Percentiles rank a stretch among this genome's conserved stretches.
These are phyloP conservation scores for Agriotes lineatus DNA, from an alignment of 2,888 invertebrate genomes.

Conservation along the genomic window DNA sequence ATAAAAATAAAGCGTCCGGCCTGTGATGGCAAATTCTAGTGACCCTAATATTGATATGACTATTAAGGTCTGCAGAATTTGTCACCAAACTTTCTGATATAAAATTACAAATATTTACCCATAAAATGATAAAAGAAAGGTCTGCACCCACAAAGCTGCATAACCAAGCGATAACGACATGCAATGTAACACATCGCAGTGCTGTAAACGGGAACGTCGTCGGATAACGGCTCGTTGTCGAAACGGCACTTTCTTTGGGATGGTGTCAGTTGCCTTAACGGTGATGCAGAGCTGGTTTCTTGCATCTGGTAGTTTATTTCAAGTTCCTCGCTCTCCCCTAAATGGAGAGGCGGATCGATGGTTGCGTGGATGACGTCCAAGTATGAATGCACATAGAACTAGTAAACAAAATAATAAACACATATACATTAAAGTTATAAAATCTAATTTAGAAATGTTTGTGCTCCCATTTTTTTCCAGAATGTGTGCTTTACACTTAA, in stretches of 20 bases:
- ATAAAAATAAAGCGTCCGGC: background rate
- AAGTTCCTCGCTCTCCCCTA: slow-evolving; percentile 64
- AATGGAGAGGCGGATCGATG: slow-evolving; percentile 54
- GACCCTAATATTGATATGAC: no score
- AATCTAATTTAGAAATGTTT: no score
- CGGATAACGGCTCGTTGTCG: slow-evolving; percentile 66
- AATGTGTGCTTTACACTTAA: no score
- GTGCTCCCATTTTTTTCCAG: no score
- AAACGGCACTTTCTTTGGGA: slow-evolving; percentile 70
- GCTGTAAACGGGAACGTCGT: slow-evolving; percentile 68
- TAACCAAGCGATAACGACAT: slow-evolving; percentile 69
- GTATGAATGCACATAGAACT: slow-evolving; percentile 74
- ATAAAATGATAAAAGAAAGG: slow-evolving; percentile 73
- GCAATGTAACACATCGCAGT: slow-evolving; percentile 70
- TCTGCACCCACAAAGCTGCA: slow-evolving; percentile 70
- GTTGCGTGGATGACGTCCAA: slow-evolving; percentile 70
- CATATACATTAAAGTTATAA: no score
- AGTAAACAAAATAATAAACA: slow-evolving; percentile 8
- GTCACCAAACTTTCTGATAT: no score
- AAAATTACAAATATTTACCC: no score
- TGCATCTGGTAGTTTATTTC: slow-evolving; percentile 65
- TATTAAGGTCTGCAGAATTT: no score
- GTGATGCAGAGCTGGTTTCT: slow-evolving; percentile 68
- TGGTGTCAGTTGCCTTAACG: slow-evolving; percentile 66
- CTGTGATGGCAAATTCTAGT: no score